A percentile compares a stretch with the other conserved stretches of the same genome.
These are phyloP conservation scores for Malurus elegans DNA, from an alignment of 2,113 vertebrate species.

Conservation along the genomic window DNA sequence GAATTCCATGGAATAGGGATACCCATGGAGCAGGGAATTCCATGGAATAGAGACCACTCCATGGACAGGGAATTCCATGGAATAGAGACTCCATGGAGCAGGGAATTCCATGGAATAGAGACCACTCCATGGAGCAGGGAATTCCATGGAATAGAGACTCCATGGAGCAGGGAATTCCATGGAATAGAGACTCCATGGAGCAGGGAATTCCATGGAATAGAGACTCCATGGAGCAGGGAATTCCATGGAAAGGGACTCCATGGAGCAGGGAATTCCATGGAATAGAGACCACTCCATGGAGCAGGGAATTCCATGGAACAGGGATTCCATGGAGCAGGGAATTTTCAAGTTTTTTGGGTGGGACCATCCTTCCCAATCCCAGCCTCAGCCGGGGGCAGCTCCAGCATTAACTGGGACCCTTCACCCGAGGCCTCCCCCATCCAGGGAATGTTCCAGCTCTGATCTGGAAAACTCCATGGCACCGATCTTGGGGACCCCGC, in stretches of 20 bases:
- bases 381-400: fast-evolving
- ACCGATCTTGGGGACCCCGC: no score
- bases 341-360: not conserved
- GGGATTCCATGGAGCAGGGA: not conserved
- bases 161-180: not conserved
- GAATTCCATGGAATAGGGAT: not conserved
- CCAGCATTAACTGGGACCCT: fast-evolving
- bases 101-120: no score
- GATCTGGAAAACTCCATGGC: no score
- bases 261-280: not conserved
- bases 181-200: not conserved
- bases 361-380: not conserved
- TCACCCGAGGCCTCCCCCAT: fast-evolving
- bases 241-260: not conserved
- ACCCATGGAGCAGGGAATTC: no score
- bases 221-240: no score
- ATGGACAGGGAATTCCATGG: not conserved
- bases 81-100: no score
- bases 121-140: not conserved
- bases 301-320: not conserved
- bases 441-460: not conserved
- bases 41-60: no score
- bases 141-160: not conserved
- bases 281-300: not conserved
- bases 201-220: not conserved